A percentile compares a stretch with the other conserved stretches of the same genome.
Conservation (phyloP, 2,797 vertebrate species). For the Myoxocephalus aenaeus region DNA sequence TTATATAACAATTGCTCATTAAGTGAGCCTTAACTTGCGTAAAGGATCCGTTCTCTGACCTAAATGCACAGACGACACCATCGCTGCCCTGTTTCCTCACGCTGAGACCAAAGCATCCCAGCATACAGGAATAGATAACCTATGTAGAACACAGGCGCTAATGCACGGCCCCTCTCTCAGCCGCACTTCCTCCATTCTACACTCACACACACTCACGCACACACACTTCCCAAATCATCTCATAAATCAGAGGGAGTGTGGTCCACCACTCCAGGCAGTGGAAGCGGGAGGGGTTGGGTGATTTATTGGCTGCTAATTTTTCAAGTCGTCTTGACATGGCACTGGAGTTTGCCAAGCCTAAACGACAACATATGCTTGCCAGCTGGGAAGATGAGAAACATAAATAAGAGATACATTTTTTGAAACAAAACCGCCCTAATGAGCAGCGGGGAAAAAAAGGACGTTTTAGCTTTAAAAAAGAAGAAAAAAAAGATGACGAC, state of each 20-base stretch:
- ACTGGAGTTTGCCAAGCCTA: constrained; percentile 83
- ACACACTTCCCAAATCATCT: constrained; percentile 75
- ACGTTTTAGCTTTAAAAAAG: constrained; percentile 14
- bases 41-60: constrained; percentile 36
- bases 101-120: constrained; percentile 58
- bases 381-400: constrained; percentile 77
- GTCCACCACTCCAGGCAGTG: constrained; percentile 80
- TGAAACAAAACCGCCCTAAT: constrained; percentile 65
- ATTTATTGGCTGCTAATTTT: constrained; percentile 87
- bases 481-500: background rate
- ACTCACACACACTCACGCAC: constrained; percentile 46
- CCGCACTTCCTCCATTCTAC: constrained; percentile 60
- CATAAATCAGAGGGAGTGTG: constrained; percentile 85
- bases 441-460: constrained; percentile 47
- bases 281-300: constrained; percentile 77
- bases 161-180: constrained; percentile 58
- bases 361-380: constrained; percentile 85
- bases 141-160: constrained; percentile 71
- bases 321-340: constrained; percentile 83
- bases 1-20: background rate
- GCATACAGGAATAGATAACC: constrained; percentile 72
- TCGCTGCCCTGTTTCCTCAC: constrained; percentile 37
- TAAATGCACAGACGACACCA: constrained; percentile 19
- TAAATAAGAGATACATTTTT: constrained; percentile 79
- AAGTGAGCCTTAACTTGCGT: constrained; percentile 16